Percentiles rank a stretch among this genome's conserved stretches.
These are phyloP conservation scores for Cataglyphis livida DNA, from an alignment of 2,888 invertebrate genomes.

Conservation along the genomic window DNA sequence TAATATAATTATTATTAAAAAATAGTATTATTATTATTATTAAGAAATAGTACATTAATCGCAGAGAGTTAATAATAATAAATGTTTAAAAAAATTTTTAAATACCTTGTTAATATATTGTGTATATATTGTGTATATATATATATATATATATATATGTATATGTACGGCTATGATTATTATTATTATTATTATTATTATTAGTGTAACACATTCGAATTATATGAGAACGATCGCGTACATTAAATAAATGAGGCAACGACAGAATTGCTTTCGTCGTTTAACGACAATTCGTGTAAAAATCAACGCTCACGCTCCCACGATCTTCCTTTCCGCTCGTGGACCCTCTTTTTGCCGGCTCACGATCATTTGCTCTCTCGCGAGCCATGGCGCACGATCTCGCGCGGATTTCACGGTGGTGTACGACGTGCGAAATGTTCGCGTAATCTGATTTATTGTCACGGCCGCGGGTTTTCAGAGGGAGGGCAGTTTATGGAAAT, in stretches of 20 bases:
- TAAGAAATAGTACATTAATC: too few relatives aligned
- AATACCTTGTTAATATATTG: too few relatives aligned
- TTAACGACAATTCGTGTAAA: constrained; percentile 19
- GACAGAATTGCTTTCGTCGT: constrained; percentile 18
- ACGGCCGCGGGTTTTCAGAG: constrained; percentile 48
- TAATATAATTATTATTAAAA: background rate
- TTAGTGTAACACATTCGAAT: constrained; percentile 7
- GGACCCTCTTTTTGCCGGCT: background rate
- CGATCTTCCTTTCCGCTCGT: background rate
- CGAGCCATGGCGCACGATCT: constrained; percentile 30
- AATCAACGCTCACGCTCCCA: constrained; percentile 7
- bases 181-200: constrained; percentile 48
- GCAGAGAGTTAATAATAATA: background rate
- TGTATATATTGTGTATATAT: too few relatives aligned
- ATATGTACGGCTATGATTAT: constrained; percentile 4
- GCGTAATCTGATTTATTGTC: constrained; percentile 76
- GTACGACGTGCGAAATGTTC: constrained; percentile 66
- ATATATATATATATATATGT: background rate
- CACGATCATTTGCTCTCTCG: constrained; percentile 29
- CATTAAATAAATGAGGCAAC: constrained; percentile 7
- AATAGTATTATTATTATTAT: background rate
- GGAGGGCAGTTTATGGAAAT: constrained; percentile 49
- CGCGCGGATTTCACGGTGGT: constrained; percentile 47
- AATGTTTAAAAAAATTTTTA: background rate
- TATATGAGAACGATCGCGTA: constrained; percentile 2